Conservation (phyloP, 2,113 vertebrate species). For the Pelecanus crispus region DNA sequence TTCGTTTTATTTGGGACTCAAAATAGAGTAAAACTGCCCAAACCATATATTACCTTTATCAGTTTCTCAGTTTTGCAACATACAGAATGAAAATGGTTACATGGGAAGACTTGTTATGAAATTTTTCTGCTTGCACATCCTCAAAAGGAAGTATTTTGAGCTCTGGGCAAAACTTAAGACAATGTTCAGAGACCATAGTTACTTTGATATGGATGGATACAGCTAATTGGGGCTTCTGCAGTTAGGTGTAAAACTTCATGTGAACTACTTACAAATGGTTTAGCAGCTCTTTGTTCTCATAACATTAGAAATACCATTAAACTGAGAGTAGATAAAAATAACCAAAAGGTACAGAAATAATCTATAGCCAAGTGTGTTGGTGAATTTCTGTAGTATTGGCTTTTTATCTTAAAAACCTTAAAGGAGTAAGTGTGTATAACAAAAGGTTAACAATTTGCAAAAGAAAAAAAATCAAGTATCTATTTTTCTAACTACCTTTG, state of each 20-base stretch:
- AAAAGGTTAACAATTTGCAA: neutral
- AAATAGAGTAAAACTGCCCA: neutral
- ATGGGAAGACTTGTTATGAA: rapidly evolving
- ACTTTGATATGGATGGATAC: neutral
- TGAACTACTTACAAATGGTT: neutral
- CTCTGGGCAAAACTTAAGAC: neutral
- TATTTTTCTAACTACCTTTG: neutral
- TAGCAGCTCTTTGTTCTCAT: neutral
- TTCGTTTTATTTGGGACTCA: neutral
- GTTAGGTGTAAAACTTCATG: neutral
- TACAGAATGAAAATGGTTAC: neutral
- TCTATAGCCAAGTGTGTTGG: neutral
- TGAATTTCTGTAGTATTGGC: neutral
- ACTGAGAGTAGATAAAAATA: neutral
- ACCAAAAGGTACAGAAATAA: neutral
- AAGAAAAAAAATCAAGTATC: neutral
- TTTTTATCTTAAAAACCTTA: neutral
- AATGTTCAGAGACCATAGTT: neutral
- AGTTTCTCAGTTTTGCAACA: neutral
- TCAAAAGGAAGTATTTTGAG: neutral
- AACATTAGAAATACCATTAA: neutral
- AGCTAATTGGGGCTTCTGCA: neutral
- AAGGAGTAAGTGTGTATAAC: neutral
- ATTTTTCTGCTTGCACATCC: neutral
- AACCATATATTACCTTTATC: neutral